These are phyloP conservation scores for Aphelenchoides besseyi DNA, from an alignment of 1,140 invertebrate species.

Conservation along the genomic window DNA sequence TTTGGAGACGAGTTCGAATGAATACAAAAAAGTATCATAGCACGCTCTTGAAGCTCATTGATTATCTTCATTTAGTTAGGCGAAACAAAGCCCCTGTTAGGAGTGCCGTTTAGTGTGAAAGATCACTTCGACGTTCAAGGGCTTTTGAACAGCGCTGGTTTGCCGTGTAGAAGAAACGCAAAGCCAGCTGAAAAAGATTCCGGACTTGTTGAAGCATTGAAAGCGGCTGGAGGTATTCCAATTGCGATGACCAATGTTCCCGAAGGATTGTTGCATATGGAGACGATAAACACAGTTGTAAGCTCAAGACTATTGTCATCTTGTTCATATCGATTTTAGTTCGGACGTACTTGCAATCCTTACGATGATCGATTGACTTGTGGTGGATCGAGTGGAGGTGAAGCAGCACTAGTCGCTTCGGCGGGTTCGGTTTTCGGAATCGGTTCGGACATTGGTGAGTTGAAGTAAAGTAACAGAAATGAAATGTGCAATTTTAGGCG, in stretches of 20 bases:
- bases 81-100: constrained; percentile 50
- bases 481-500: no score
- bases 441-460: neutral
- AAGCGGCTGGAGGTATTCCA: constrained; percentile 73
- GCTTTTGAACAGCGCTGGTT: constrained; percentile 29
- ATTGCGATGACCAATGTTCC: constrained; percentile 78
- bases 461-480: no score
- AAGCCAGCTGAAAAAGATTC: constrained; percentile 31
- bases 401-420: constrained; percentile 55
- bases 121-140: constrained; percentile 55
- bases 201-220: constrained; percentile 28
- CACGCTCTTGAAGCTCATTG: neutral
- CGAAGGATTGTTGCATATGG: constrained; percentile 79
- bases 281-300: constrained; percentile 78
- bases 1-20: constrained; percentile 31
- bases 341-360: constrained; percentile 80
- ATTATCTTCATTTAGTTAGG: neutral
- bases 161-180: constrained; percentile 25
- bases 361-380: constrained; percentile 80
- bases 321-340: neutral
- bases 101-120: constrained; percentile 61
- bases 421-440: constrained; percentile 71
- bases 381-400: constrained; percentile 68
- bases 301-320: no score
- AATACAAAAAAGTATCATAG: constrained; percentile 38